These are phyloP conservation scores for Scortum barcoo DNA, from an alignment of 2,113 vertebrate genomes.

Conservation along the genomic window DNA sequence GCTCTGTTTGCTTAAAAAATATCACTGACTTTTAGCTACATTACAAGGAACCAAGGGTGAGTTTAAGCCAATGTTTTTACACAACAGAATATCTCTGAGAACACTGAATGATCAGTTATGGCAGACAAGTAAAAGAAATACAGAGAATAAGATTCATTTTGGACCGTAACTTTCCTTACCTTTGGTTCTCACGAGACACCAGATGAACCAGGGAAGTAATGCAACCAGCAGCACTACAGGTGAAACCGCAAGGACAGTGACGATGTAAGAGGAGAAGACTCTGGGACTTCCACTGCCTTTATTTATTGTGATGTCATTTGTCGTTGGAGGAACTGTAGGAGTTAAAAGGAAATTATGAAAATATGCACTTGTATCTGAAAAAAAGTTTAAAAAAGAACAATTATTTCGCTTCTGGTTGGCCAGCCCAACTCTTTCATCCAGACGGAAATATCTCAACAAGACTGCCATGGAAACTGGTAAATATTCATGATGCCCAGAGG, in stretches of 20 bases:
- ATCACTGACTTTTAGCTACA: background rate
- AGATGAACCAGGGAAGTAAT: constrained; percentile 41
- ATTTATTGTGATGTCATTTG: fast-evolving
- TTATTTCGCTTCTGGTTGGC: no score
- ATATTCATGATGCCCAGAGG: background rate
- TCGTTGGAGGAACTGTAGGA: constrained; percentile 53
- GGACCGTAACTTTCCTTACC: constrained; percentile 19
- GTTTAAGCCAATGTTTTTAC: background rate
- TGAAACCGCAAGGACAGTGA: constrained; percentile 43
- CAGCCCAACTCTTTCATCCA: no score
- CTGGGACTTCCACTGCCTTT: background rate
- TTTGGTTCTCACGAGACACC: constrained; percentile 44
- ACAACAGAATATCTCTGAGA: background rate
- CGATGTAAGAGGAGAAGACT: background rate
- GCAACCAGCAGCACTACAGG: constrained; percentile 34
- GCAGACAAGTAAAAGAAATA: background rate
- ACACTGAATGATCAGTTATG: background rate
- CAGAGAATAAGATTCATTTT: background rate
- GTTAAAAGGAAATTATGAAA: constrained; percentile 55
- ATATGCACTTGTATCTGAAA: constrained; percentile 3
- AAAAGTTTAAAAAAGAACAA: no score
- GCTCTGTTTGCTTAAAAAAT: constrained; percentile 21
- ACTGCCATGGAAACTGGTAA: background rate
- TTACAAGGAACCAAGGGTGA: background rate
- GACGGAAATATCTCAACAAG: background rate